phyloP scores from a whole-genome alignment of 2,888 invertebrate genomes.

The Watsonalla cultraria region DNA sequence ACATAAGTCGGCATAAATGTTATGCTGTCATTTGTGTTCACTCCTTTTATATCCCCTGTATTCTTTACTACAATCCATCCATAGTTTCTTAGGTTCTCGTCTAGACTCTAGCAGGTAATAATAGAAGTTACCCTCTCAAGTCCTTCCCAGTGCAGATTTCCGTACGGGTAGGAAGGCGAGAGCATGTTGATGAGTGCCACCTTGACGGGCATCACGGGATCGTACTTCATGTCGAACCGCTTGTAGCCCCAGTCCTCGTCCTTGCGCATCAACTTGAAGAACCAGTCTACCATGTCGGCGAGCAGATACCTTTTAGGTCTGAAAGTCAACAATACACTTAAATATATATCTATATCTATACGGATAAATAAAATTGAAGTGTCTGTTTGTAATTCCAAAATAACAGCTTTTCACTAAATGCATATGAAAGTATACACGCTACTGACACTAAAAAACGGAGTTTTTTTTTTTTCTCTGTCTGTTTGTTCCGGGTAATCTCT shows the following conservation, averaged over 20 bases:
- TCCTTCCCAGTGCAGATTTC: conserved; percentile 85
- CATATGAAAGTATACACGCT: too few species aligned
- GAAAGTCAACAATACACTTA: conserved; percentile 33
- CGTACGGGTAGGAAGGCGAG: conserved; percentile 83
- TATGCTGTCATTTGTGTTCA: too few species aligned
- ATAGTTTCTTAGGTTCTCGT: too few species aligned
- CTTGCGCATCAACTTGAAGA: conserved; percentile 85
- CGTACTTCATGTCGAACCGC: conserved; percentile 85
- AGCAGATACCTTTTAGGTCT: conserved; percentile 90
- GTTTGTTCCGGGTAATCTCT: too few species aligned
- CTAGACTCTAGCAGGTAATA: not conserved
- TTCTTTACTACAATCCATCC: too few species aligned
- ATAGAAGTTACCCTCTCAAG: conserved; percentile 82
- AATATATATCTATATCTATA: too few species aligned
- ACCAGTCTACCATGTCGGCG: conserved; percentile 90
- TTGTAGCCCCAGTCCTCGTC: conserved; percentile 83
- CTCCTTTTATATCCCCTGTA: too few species aligned
- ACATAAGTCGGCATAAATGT: too few species aligned
- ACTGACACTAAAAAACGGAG: too few species aligned
- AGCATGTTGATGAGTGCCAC: conserved; percentile 79
- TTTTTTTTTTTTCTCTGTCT: too few species aligned
- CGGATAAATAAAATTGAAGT: not conserved
- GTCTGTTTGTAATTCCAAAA: too few species aligned
- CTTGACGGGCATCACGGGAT: conserved; percentile 82
- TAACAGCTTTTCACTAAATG: too few species aligned